These are phyloP conservation scores for Rousettus madagascariensis DNA, from an alignment of 2,797 vertebrate genomes.

Conservation along the genomic window DNA sequence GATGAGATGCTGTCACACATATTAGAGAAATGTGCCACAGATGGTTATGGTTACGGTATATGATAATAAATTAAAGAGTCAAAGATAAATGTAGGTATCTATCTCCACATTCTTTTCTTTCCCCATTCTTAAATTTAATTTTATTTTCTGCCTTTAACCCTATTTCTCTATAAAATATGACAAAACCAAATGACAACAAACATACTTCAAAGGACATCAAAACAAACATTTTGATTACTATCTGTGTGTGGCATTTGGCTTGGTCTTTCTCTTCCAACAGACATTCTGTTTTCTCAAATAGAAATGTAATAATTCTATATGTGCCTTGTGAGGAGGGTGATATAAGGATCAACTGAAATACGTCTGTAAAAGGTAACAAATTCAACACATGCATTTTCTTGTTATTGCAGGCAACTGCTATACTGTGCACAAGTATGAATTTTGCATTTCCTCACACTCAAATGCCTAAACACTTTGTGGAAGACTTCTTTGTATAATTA, in stretches of 20 bases:
- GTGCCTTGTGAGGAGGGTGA: background rate
- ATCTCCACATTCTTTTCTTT: background rate
- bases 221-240: background rate
- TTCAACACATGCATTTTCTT: background rate
- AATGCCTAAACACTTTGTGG: background rate
- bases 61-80: background rate
- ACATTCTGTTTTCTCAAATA: background rate
- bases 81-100: background rate
- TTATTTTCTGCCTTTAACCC: background rate
- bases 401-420: background rate
- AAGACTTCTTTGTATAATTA: background rate
- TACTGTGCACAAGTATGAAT: background rate
- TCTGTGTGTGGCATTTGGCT: background rate
- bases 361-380: background rate
- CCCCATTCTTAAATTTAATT: background rate
- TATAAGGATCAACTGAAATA: background rate
- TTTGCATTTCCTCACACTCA: background rate
- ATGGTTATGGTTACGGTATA: background rate
- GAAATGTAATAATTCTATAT: background rate
- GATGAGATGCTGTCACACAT: background rate
- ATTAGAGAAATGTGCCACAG: background rate
- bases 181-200: background rate
- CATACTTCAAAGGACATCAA: background rate
- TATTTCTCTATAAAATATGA: background rate
- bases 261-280: background rate